Evolutionary conservation across 2,113 vertebrate genomes (phyloP), one percentile per base, ranked within the genome.

Genomic region (Salvelinus fontinalis): DNA sequence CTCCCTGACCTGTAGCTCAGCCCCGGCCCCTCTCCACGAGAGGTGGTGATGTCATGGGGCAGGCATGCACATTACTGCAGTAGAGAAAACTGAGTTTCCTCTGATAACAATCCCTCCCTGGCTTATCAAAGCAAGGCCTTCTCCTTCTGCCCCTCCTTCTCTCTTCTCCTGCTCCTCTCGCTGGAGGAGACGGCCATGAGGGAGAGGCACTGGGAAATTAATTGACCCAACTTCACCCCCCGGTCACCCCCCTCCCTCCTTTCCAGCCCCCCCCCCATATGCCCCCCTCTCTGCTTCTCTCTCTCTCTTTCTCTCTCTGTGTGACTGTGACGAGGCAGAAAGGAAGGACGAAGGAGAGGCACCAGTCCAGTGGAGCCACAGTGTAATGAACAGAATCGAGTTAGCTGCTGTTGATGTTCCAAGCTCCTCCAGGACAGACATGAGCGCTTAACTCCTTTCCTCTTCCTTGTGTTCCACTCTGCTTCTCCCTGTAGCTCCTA

Each of bases 131-230:
- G 9, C 3, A 14, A 57, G 54, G 54, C 54, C 54, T 57, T 18
- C 18, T 20, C 54, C 24, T 9, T 14, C 74, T 68, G 24, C 39
- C 9, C 39, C 54, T 5, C 12, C 51, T 4, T 27, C 73, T 67
- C 39, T 18, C 64, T 29, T 27, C 54, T 44, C 26, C 24, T 5
- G 22, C 9, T 39, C 16, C 76, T 68, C 65, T 27, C 24, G n/a
- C 44, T 71, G 31, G 59, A 14, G 8, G 49, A 34, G 70, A 13
- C 71, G 39, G 82, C 67, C 82, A 67, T 64, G 71, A 78, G 64
- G 74, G 62, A 48, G 67, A 69, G 20, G n/a, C 18, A 4, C 78
- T 78, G 78, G 75, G 84, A 82, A 86, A 85, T 86, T 78, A 81
- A 90, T 84, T 86, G 75, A 81, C 66, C 72, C 3, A 2, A 51